phyloP scores from a whole-genome alignment of 1,140 invertebrate genomes.

The Spodoptera litura region DNA sequence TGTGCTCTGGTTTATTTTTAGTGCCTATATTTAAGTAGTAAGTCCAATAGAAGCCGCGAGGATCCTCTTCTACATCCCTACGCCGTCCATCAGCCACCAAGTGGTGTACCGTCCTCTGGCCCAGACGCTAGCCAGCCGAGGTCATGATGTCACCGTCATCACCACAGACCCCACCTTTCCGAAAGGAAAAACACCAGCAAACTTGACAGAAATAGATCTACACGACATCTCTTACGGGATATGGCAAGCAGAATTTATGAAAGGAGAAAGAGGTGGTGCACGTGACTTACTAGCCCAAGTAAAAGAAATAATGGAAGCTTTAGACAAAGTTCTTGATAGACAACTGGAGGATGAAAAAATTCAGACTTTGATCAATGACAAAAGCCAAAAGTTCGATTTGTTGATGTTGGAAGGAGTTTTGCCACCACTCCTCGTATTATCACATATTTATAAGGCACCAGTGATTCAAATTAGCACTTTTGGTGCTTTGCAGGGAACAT shows the following conservation, averaged over 20 bases:
- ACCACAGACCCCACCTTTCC: constrained; percentile 3
- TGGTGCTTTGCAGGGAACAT: constrained; percentile 53
- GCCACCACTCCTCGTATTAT: constrained; percentile 61
- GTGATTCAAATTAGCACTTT: constrained; percentile 76
- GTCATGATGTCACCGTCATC: constrained; percentile 20
- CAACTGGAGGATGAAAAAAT: neutral
- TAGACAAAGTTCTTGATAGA: neutral
- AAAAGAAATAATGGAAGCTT: neutral
- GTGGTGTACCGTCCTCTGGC: constrained; percentile 30
- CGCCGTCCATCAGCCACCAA: constrained; percentile 31
- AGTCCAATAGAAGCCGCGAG: constrained; percentile 17
- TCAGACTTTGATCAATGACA: constrained; percentile 1
- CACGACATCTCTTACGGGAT: constrained; percentile 19
- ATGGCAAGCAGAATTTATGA: neutral
- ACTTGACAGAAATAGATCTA: constrained; percentile 33
- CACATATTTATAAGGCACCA: constrained; percentile 75
- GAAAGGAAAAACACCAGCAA: constrained; percentile 1
- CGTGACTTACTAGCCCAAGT: neutral
- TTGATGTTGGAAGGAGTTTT: constrained; percentile 66
- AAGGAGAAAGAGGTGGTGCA: neutral
- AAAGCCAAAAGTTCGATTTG: constrained; percentile 62
- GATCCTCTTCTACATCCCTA: constrained; percentile 12
- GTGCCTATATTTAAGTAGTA: constrained; percentile 52
- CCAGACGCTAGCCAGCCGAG: neutral
- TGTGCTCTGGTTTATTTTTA: too few species aligned